A percentile compares a stretch with the other conserved stretches of the same genome.
These are phyloP conservation scores for Mesitornis unicolor DNA, from an alignment of 2,113 vertebrate species.

Conservation along the genomic window DNA sequence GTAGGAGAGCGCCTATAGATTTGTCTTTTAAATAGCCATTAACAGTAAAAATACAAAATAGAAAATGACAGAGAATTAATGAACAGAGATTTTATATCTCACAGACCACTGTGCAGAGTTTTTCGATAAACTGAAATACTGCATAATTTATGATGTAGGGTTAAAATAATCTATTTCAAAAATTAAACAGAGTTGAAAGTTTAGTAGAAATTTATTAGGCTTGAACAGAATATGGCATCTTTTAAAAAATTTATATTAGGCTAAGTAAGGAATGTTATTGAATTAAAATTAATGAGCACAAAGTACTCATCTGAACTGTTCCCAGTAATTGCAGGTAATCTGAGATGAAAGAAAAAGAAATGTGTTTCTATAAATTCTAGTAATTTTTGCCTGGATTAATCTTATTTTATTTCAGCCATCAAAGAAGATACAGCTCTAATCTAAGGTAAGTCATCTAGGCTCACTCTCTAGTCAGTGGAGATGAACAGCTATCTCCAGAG, in stretches of 20 bases:
- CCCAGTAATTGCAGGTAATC: neutral
- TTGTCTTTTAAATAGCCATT: conserved; percentile 16
- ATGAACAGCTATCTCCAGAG: neutral
- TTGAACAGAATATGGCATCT: neutral
- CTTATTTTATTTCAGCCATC: conserved; percentile 18
- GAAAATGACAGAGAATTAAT: neutral
- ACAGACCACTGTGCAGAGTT: neutral
- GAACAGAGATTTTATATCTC: neutral
- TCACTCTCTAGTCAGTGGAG: neutral
- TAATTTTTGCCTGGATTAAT: neutral
- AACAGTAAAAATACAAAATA: conserved; percentile 2
- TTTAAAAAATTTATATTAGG: neutral
- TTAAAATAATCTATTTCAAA: conserved; percentile 35
- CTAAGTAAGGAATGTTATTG: neutral
- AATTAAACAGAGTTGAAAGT: conserved; percentile 1
- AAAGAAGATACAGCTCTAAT: neutral
- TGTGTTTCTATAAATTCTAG: neutral
- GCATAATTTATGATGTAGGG: conserved; percentile 1
- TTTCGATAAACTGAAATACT: conserved; percentile 17
- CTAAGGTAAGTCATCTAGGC: neutral
- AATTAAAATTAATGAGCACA: conserved; percentile 34
- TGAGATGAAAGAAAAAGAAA: conserved; percentile 36
- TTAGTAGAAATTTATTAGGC: neutral
- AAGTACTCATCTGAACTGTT: neutral
- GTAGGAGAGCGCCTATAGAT: neutral